These are phyloP conservation scores for Andrena haemorrhoa DNA, from an alignment of 2,888 invertebrate species.

Conservation along the genomic window DNA sequence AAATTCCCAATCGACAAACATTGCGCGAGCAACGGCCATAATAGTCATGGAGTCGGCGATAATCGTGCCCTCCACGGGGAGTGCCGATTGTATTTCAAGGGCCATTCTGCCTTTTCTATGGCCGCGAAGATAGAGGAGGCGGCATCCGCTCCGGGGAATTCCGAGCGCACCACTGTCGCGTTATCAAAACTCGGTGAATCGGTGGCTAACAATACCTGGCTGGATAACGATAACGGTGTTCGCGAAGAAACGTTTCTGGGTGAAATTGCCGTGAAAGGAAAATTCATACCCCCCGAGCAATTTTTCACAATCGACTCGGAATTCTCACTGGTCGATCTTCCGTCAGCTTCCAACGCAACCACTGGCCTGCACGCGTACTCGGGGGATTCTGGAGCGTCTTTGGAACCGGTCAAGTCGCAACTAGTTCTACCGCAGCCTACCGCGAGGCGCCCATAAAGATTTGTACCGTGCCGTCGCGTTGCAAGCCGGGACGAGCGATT, in stretches of 20 bases:
- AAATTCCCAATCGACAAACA: constrained; percentile 2
- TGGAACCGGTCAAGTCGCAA: not conserved
- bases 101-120: not conserved
- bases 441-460: not conserved
- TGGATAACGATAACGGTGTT: not conserved
- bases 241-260: not conserved
- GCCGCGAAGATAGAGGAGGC: not conserved
- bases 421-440: not conserved
- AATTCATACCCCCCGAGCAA: not conserved
- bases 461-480: not conserved
- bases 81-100: constrained; percentile 18
- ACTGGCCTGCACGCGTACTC: not conserved
- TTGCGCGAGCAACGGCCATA: not conserved
- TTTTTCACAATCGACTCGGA: not conserved
- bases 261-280: not conserved
- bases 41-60: not conserved
- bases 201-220: not conserved
- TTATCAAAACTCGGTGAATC: constrained; percentile 20
- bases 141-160: constrained; percentile 4
- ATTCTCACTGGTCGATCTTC: not conserved
- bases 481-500: not conserved
- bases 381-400: not conserved
- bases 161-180: not conserved
- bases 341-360: not conserved
- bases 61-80: not conserved